Percentiles rank a stretch among this genome's conserved stretches.
These are phyloP conservation scores for Oryzias celebensis DNA, from an alignment of 2,113 vertebrate species.

Conservation along the genomic window DNA sequence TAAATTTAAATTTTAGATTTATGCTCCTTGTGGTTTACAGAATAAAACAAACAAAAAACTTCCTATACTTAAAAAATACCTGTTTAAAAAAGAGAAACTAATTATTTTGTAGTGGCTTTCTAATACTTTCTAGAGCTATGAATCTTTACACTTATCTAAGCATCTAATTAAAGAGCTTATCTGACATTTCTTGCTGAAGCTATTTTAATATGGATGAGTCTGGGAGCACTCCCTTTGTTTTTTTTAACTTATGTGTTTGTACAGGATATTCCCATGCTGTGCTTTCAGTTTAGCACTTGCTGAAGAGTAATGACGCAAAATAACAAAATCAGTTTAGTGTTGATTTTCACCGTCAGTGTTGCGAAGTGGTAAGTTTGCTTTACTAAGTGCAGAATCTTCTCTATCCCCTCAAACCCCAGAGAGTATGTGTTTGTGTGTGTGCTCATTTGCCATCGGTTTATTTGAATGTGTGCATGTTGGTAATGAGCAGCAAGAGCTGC, in stretches of 20 bases:
- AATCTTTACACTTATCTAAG: conserved; percentile 41
- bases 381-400: conserved; percentile 39
- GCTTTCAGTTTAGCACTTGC: conserved; percentile 20
- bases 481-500: conserved; percentile 62
- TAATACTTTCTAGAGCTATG: background rate
- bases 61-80: too few relatives aligned
- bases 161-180: conserved; percentile 59
- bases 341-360: conserved; percentile 24
- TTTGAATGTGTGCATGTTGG: conserved; percentile 54
- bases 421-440: conserved; percentile 38
- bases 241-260: background rate
- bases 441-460: conserved; percentile 57
- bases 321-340: conserved; percentile 40
- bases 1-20: too few relatives aligned
- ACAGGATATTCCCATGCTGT: conserved; percentile 6
- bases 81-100: too few relatives aligned
- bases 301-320: conserved; percentile 30
- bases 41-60: too few relatives aligned
- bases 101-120: too few relatives aligned
- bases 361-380: conserved; percentile 40
- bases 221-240: conserved; percentile 10
- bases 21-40: too few relatives aligned
- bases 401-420: conserved; percentile 27
- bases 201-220: conserved; percentile 30
- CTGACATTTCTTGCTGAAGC: conserved; percentile 54